Evolutionary conservation across 2,113 vertebrate species (phyloP).

Genomic region (Epinephelus fuscoguttatus): DNA sequence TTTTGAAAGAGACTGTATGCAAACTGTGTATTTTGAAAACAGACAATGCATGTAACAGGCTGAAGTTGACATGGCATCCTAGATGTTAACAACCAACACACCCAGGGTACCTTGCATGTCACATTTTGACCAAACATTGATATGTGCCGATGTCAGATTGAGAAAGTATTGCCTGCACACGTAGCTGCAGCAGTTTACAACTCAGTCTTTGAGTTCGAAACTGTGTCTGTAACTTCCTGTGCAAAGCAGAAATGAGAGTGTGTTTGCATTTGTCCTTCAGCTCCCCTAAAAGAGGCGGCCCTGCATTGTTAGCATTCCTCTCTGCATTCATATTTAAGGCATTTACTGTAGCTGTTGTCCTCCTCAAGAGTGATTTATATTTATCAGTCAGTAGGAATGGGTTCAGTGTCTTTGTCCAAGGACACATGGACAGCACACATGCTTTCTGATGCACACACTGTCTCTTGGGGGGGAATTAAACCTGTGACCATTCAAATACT

Average conservation of each 20-base stretch:
- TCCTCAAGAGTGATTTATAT: slow-evolving; percentile 28
- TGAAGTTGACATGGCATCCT: too few relatives aligned
- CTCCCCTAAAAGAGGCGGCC: slow-evolving; percentile 9
- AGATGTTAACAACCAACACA: too few relatives aligned
- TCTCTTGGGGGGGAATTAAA: slow-evolving; percentile 17
- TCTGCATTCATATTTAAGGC: slow-evolving; percentile 21
- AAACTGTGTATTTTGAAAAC: too few relatives aligned
- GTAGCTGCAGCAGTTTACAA: too few relatives aligned
- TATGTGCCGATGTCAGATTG: too few relatives aligned
- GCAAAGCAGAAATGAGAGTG: neutral
- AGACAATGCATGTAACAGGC: too few relatives aligned
- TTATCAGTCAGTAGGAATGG: neutral
- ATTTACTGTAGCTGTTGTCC: slow-evolving; percentile 36
- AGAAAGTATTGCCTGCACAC: too few relatives aligned
- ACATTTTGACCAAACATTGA: too few relatives aligned
- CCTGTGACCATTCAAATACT: slow-evolving; percentile 19
- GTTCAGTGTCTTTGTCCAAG: slow-evolving; percentile 48
- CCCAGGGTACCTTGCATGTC: too few relatives aligned
- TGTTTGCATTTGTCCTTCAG: slow-evolving; percentile 42
- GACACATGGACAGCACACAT: slow-evolving; percentile 39
- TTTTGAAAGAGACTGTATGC: too few relatives aligned
- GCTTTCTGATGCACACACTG: slow-evolving; percentile 16
- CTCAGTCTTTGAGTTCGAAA: neutral
- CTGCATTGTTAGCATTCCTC: slow-evolving; percentile 43
- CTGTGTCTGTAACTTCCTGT: neutral